Conservation (phyloP, 2,797 vertebrate species). For the Paguma larvata region DNA sequence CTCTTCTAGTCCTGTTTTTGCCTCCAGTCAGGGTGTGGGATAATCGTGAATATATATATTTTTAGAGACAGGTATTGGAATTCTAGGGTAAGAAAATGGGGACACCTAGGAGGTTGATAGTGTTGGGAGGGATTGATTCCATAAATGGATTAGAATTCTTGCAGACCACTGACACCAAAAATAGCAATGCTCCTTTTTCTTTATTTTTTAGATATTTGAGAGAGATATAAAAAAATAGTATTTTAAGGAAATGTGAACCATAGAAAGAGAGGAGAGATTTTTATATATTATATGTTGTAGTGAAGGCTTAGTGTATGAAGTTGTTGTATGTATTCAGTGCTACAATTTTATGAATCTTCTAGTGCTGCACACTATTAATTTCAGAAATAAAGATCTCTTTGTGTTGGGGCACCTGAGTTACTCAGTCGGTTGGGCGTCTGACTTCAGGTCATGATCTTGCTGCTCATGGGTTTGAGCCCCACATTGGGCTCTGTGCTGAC, state of each 20-base stretch:
- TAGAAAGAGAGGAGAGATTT: not conserved
- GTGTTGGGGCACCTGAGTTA: not conserved
- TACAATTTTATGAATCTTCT: not conserved
- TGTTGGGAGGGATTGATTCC: not conserved
- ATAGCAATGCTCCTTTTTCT: not conserved
- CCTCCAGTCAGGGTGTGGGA: not conserved
- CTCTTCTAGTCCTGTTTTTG: not conserved
- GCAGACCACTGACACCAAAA: not conserved
- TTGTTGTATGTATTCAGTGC: not conserved
- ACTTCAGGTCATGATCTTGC: no score
- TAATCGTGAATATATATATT: not conserved
- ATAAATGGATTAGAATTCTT: not conserved
- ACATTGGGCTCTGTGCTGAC: no score
- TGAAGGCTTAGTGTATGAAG: not conserved
- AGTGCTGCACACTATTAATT: not conserved
- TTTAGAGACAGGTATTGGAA: not conserved
- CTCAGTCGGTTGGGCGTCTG: no score
- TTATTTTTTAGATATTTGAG: not conserved
- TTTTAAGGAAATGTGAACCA: not conserved
- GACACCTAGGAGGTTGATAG: not conserved
- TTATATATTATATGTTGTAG: not conserved
- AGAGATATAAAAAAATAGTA: not conserved
- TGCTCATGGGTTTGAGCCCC: no score
- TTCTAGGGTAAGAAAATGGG: conserved; percentile 10
- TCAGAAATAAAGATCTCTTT: conserved; percentile 5